Base-by-base conservation (phyloP, 2,113 vertebrate genomes). In the Solea senegalensis region DNA sequence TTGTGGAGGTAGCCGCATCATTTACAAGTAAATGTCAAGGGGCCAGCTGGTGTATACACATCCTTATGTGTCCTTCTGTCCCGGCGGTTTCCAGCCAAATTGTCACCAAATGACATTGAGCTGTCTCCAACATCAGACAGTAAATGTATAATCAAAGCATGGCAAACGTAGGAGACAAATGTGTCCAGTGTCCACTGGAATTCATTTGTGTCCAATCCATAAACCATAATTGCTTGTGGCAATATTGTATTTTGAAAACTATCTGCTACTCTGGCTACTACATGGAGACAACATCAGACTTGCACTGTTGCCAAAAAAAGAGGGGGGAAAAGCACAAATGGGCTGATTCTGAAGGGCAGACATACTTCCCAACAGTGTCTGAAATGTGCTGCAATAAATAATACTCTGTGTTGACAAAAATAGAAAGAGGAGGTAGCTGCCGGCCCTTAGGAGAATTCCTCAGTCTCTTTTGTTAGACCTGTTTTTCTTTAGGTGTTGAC, bases 11-110 rank as follows among this genome's bases (percentile, higher is more conserved):
- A 48, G 52, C 12, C 15, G 5, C 51, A 63, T 76, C 45, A 67
- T 63, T 62, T 63, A 65, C 51, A 62, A 61, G 63, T 39, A 44
- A 26, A 62, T 71, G 70, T 78, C 50, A 46, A 39, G 53, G 65
- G 69, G 56, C 75, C 80, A 82, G 61, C 70, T 82, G 75, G 61
- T 62, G 62, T 56, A 74, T 57, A 27, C 55, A 54, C 26, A 43
- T 16, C 69, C 60, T 15, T 40, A 62, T 51, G 41, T 45, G n/a
- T 55, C 63, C 67, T 26, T 45, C 48, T 55, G 41, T 64, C 54
- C 62, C 53, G 15, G 52, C 55, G 63, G 61, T 63, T 45, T 56
- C 45, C 21, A 51, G 72, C 58, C 61, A 75, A 48, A 51, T 65
- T 1, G 13, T 55, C 62, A 56, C 67, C 68, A 67, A 55, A 76